Evolutionary conservation across 2,888 invertebrate species (phyloP), one percentile per base, ranked within the genome.

Genomic region (Nymphalis c-album): DNA sequence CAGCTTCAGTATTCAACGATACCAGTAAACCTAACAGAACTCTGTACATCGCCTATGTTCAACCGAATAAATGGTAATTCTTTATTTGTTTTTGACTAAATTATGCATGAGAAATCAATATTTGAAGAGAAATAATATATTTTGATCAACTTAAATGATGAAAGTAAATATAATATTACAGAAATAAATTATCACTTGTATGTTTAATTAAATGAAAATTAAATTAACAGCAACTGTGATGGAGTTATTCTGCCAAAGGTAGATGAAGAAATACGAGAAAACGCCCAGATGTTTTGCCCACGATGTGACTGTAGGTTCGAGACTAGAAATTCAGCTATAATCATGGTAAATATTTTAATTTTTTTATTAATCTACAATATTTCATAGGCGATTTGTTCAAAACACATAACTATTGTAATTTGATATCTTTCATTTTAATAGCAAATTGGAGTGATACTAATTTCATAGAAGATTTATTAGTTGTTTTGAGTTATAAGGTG

Each of bases 271-370:
- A 91, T 96, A 3, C 93, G 95, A 79, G 96, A 95, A 17, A 96
- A 95, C 77, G 96, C 95, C 75, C 94, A 95, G 74, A 95, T 96
- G 80, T 96, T 97, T 79, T 98, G 98, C 84, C 95, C 96, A 0
- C 93, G 96, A 73, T 98, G 98, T 85, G 97, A 98, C 79, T 98
- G 98, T 90, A 96, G 96, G 87, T 98, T 97, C 87, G 97, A 98
- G 86, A 96, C 95, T 76, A 94, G 98, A 69, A 98, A 98, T 83
- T 97, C 98, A 2, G 96, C 96, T 5, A 95, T 98, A 22, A 98
- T 98, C 58, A 97, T 97, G 94, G 98, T 95, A 73, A 77, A 70
- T 61, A n/a, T 6, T 1, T 16, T 20, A 1, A 20, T 18, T 18
- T 18, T 50, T 18, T 20, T 20, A 50, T 50, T 20, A 20, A 50